Evolutionary conservation across 1,140 invertebrate genomes (phyloP).

Genomic region (Leptopilina clavipes): DNA sequence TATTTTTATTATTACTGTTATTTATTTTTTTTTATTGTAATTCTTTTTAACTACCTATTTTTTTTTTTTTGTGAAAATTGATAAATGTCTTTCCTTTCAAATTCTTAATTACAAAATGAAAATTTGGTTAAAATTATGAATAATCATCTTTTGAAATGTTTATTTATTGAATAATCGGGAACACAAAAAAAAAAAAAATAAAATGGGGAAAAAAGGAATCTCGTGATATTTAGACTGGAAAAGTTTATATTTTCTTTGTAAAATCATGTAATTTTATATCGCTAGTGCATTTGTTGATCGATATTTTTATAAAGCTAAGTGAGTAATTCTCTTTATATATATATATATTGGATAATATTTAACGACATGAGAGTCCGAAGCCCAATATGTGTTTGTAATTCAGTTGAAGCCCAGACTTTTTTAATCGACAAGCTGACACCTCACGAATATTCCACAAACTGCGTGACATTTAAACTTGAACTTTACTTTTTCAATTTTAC

Average conservation of each 20-base stretch:
- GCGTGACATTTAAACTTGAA: background rate
- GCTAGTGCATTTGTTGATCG: constrained; percentile 29
- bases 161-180: too few species aligned
- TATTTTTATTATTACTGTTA: too few species aligned
- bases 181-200: too few species aligned
- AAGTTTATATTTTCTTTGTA: background rate
- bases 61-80: too few species aligned
- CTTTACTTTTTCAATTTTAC: background rate
- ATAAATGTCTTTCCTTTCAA: too few species aligned
- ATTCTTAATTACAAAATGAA: too few species aligned
- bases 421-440: background rate
- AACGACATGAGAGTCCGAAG: background rate
- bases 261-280: constrained; percentile 8
- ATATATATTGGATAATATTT: constrained; percentile 6
- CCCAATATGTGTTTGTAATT: constrained; percentile 16
- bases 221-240: background rate
- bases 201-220: background rate
- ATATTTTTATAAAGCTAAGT: constrained; percentile 37
- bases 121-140: too few species aligned
- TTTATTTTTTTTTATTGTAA: too few species aligned
- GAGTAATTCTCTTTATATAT: constrained; percentile 22
- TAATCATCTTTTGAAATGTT: too few species aligned
- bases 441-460: background rate
- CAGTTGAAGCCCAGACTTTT: constrained; percentile 7
- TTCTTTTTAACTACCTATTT: too few species aligned